Evolutionary conservation across 2,888 invertebrate species (phyloP).

Genomic region (Drosophila rellima): DNA sequence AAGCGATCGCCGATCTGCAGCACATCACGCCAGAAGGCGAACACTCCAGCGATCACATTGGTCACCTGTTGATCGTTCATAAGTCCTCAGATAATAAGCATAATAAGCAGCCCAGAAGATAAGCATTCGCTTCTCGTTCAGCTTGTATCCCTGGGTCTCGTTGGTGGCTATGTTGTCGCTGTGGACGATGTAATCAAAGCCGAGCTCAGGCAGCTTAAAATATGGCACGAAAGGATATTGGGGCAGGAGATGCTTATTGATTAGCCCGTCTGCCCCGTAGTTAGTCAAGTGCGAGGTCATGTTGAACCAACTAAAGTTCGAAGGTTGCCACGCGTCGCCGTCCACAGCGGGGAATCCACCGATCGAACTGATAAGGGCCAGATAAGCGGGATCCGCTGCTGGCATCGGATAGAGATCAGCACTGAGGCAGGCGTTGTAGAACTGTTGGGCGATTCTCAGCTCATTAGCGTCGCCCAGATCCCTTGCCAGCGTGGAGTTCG

Average conservation of each 20-base stretch:
- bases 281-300: slow-evolving; percentile 83
- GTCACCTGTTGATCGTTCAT: slow-evolving; percentile 59
- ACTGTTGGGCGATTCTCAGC: slow-evolving; percentile 71
- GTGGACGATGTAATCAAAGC: slow-evolving; percentile 79
- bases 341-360: slow-evolving; percentile 84
- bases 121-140: slow-evolving; percentile 80
- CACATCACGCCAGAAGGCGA: slow-evolving; percentile 75
- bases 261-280: slow-evolving; percentile 68
- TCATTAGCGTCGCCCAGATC: slow-evolving; percentile 68
- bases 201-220: slow-evolving; percentile 80
- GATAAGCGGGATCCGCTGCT: slow-evolving; percentile 74
- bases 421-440: slow-evolving; percentile 72
- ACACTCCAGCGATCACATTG: slow-evolving; percentile 66
- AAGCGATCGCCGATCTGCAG: slow-evolving; percentile 62
- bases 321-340: slow-evolving; percentile 67
- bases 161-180: slow-evolving; percentile 79
- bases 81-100: slow-evolving; percentile 70
- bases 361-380: slow-evolving; percentile 73
- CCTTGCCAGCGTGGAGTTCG: slow-evolving; percentile 44
- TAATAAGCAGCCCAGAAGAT: too few species aligned
- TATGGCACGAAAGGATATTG: slow-evolving; percentile 78
- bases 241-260: slow-evolving; percentile 67
- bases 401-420: slow-evolving; percentile 74
- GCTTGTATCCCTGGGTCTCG: slow-evolving; percentile 71
- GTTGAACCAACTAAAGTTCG: slow-evolving; percentile 83